These are phyloP conservation scores for Cephus nigrinus DNA, from an alignment of 2,888 invertebrate species.

Conservation along the genomic window DNA sequence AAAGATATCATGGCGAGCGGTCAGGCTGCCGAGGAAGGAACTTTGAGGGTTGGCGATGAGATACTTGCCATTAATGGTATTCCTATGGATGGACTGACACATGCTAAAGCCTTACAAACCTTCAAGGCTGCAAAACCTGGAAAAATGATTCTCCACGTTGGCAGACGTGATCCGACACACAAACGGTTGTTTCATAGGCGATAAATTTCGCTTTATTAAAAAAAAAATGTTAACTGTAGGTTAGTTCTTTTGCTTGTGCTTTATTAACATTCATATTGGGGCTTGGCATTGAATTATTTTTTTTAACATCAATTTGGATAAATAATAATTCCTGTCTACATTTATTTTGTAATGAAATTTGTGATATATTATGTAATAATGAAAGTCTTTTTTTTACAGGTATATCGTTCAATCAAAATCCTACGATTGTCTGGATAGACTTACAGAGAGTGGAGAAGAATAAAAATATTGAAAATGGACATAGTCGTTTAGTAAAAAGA, in stretches of 20 bases:
- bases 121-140: slow-evolving; percentile 73
- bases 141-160: slow-evolving; percentile 70
- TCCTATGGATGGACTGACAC: slow-evolving; percentile 70
- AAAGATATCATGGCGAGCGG: slow-evolving; percentile 73
- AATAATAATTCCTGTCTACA: not conserved
- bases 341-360: not conserved
- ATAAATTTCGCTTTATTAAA: slow-evolving; percentile 21
- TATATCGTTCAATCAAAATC: slow-evolving; percentile 54
- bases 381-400: slow-evolving; percentile 38
- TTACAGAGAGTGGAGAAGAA: slow-evolving; percentile 49
- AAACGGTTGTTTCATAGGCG: slow-evolving; percentile 50
- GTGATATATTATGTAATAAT: not conserved
- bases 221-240: slow-evolving; percentile 33
- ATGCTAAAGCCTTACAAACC: slow-evolving; percentile 71
- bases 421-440: slow-evolving; percentile 53
- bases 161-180: slow-evolving; percentile 63
- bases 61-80: slow-evolving; percentile 72
- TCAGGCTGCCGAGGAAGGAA: slow-evolving; percentile 72
- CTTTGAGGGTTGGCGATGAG: slow-evolving; percentile 72
- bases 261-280: slow-evolving; percentile 31
- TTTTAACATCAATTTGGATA: not conserved
- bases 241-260: slow-evolving; percentile 48
- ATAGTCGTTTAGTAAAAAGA: not conserved
- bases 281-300: not conserved
- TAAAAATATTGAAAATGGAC: slow-evolving; percentile 24